Evolutionary conservation across 2,113 vertebrate species (phyloP).

Genomic region (Enhydra lutris): DNA sequence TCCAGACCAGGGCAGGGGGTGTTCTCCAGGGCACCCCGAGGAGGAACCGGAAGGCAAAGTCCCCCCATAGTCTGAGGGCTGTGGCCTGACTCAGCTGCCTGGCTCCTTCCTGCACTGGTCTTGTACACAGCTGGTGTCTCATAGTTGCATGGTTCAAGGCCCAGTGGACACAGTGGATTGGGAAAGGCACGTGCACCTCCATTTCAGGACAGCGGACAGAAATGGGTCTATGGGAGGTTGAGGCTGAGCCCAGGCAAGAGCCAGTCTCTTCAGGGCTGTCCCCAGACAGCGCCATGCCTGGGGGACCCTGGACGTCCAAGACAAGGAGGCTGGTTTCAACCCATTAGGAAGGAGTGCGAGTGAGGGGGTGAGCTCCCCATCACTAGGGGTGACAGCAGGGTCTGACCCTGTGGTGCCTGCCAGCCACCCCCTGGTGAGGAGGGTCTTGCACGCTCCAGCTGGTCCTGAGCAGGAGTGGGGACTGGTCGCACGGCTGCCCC

Average conservation of each 20-base stretch:
- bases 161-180: accelerated
- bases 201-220: background rate
- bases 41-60: background rate
- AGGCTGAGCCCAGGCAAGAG: background rate
- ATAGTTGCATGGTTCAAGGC: background rate
- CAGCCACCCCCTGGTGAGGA: background rate
- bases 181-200: background rate
- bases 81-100: background rate
- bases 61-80: accelerated
- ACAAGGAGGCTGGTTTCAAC: background rate
- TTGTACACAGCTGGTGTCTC: background rate
- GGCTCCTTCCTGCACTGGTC: background rate
- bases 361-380: background rate
- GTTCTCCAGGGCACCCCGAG: background rate
- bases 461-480: background rate
- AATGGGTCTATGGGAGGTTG: background rate
- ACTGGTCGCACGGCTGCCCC: background rate
- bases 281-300: background rate
- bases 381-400: background rate
- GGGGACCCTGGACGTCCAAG: background rate
- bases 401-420: background rate
- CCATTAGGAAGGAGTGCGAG: too few relatives aligned
- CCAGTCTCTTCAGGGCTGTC: background rate
- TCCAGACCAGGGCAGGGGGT: background rate
- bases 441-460: background rate